phyloP scores from a whole-genome alignment of 2,113 vertebrate species.

The Cryptoleucopteryx plumbea region DNA sequence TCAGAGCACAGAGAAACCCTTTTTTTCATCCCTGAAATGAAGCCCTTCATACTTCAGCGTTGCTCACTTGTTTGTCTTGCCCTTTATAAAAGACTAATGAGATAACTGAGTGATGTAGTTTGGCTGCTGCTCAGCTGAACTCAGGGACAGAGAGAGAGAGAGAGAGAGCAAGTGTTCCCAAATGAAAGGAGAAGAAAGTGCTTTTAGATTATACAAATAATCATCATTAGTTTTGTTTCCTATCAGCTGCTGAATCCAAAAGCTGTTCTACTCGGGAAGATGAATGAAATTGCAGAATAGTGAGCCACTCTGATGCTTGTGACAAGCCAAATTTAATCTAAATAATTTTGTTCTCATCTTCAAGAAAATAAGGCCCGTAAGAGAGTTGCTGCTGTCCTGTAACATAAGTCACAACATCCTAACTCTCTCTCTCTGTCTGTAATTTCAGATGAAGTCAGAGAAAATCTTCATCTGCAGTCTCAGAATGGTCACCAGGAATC shows the following conservation, averaged over 20 bases:
- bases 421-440: background rate
- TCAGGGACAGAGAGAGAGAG: background rate
- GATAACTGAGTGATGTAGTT: conserved; percentile 18
- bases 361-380: background rate
- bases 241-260: background rate
- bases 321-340: background rate
- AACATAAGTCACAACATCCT: background rate
- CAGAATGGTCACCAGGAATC: background rate
- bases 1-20: background rate
- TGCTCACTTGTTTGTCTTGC: conserved; percentile 23
- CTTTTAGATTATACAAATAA: conserved; percentile 17
- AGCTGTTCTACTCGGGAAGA: background rate
- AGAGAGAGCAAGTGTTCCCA: background rate
- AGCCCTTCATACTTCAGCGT: background rate
- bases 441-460: background rate
- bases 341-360: background rate
- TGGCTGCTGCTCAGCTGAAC: conserved; percentile 34
- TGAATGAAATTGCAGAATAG: background rate
- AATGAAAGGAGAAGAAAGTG: conserved; percentile 29
- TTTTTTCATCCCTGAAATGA: background rate
- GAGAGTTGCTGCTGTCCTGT: background rate
- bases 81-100: conserved; percentile 15
- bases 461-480: background rate
- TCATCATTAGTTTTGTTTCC: background rate
- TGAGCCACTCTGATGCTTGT: background rate